Base-by-base conservation (phyloP, 1,140 invertebrate species). In the Drosophila nikananu region DNA sequence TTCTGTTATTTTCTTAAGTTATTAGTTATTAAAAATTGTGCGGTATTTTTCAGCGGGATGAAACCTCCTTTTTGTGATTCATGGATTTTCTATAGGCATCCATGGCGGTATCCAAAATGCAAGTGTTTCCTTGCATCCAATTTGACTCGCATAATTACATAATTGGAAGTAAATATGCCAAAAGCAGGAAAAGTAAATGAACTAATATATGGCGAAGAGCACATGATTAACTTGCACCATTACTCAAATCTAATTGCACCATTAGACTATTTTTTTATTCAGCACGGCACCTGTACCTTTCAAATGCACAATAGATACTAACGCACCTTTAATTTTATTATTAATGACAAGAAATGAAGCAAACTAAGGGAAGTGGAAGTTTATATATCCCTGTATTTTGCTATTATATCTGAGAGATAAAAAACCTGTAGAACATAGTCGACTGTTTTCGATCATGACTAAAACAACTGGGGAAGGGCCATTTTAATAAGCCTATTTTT, bases 171-270 rank as follows among this genome's bases (percentile, higher is more conserved):
- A 44, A 44, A 62, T 30, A 60, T 23, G 15, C 21, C 42, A 65
- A 62, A 63, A 25, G 39, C 58, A 23, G 63, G 39, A 66, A 63
- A 66, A 66, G 63, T 66, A 66, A 66, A 66, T 44, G 17, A 44
- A 65, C 2, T 25, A 35, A 23, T 62, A 35, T 66, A 19, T 35
- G 17, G 39, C 19, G 9, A n/a, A 63, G 25, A 44, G 32, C 32
- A n/a, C 27, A 62, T 17, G 17, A 42, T 39, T 27, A 42, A 66
- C 17, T 44, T 44, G 63, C 63, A 66, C 63, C 5, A 66, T 32
- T 65, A 62, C 23, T 55, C 15, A 57, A 57, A 23, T 15, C 35
- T 23, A 23, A 57, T 57, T 63, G 63, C 63, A 66, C 58, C 9
- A 17, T 32, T 65, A 62, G 17, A 23, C 13, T 30, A 42, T 17